Percentiles rank a stretch among this genome's conserved stretches.
Evolutionary conservation across 1,140 invertebrate species (phyloP).

Genomic region (Melitaea cinxia): DNA sequence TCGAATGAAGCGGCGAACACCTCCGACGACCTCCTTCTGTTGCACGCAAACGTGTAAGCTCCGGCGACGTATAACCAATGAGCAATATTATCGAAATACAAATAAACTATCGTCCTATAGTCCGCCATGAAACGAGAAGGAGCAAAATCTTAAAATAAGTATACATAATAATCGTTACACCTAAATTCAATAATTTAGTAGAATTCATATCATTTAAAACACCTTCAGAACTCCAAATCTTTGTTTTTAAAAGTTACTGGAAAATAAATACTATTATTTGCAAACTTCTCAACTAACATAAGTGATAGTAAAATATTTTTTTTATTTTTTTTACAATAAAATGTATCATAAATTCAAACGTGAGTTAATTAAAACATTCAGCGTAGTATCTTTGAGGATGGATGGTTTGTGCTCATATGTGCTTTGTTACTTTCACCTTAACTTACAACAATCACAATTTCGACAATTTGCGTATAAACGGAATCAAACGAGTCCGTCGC

Average conservation of each 20-base stretch:
- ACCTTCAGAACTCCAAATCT: conserved; percentile 70
- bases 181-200: conserved; percentile 70
- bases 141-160: conserved; percentile 60
- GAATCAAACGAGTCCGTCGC: conserved; percentile 33
- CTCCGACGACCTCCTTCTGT: conserved; percentile 30
- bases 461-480: conserved; percentile 52
- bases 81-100: conserved; percentile 39
- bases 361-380: conserved; percentile 78
- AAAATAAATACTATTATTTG: conserved; percentile 80
- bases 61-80: conserved; percentile 23
- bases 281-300: conserved; percentile 79
- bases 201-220: conserved; percentile 72
- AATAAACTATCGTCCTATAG: conserved; percentile 40
- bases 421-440: conserved; percentile 74
- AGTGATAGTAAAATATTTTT: conserved; percentile 79
- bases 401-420: conserved; percentile 80
- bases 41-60: conserved; percentile 19
- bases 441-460: conserved; percentile 76
- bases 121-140: conserved; percentile 56
- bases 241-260: conserved; percentile 68
- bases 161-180: conserved; percentile 52
- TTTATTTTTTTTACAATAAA: conserved; percentile 77
- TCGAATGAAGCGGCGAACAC: conserved; percentile 28
- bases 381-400: conserved; percentile 77
- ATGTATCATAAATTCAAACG: conserved; percentile 82